Conservation (phyloP, 2,888 invertebrate species). For the Diarsia dahlii region DNA sequence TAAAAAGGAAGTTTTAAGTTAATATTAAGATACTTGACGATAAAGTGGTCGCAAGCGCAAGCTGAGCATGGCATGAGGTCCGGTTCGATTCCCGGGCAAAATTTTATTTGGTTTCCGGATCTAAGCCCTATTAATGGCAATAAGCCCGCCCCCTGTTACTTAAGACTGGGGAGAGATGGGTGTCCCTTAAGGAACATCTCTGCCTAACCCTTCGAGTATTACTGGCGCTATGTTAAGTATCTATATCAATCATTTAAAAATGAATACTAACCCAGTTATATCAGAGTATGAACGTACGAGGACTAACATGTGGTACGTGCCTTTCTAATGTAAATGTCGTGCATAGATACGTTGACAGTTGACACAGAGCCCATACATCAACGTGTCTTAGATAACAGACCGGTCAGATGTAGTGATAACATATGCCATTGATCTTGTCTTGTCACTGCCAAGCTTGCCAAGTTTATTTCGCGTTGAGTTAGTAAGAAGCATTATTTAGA, state of each 20-base stretch:
- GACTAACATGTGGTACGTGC: background rate
- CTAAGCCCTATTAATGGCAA: background rate
- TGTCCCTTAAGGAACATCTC: background rate
- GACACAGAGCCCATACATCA: conserved; percentile 4
- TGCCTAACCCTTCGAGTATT: background rate
- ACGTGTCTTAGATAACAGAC: conserved; percentile 4
- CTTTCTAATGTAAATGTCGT: conserved; percentile 19
- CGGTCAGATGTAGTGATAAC: conserved; percentile 9
- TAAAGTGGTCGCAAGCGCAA: background rate
- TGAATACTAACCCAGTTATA: background rate
- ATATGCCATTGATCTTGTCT: conserved; percentile 24
- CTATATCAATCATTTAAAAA: no score
- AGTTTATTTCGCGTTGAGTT: background rate
- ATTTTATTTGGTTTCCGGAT: background rate
- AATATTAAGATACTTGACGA: background rate
- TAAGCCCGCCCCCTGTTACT: background rate
- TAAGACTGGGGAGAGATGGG: background rate
- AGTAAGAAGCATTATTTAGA: background rate
- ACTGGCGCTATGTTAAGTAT: no score
- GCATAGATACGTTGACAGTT: background rate
- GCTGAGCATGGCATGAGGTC: background rate
- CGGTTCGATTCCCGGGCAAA: background rate
- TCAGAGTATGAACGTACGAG: background rate
- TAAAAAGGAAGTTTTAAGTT: background rate
- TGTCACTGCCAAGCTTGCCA: conserved; percentile 4